Conservation (phyloP, 1,140 invertebrate species). For the Xylocopa sonorina region DNA sequence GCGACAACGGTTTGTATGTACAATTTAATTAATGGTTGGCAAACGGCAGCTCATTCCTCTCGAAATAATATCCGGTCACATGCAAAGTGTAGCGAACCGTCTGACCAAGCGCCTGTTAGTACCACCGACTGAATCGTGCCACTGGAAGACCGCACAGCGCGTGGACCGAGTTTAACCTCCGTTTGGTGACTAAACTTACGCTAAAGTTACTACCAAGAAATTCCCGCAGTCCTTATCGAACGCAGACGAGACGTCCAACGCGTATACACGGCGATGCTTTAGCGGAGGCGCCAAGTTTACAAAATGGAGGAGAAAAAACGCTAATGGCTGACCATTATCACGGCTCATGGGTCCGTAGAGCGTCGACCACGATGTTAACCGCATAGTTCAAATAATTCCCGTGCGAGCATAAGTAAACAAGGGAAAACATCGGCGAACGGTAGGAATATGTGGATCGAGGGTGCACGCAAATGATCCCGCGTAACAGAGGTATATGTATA, state of each 20-base stretch:
- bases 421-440: neutral
- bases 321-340: neutral
- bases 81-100: neutral
- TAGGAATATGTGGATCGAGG: neutral
- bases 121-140: neutral
- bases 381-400: neutral
- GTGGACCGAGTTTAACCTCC: neutral
- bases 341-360: neutral
- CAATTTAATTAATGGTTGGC: constrained; percentile 23
- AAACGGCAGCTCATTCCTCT: neutral
- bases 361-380: neutral
- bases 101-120: neutral
- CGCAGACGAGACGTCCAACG: neutral
- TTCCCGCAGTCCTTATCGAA: neutral
- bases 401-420: neutral
- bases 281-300: too few species aligned
- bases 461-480: neutral
- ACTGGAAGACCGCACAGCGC: neutral
- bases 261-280: neutral
- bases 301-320: neutral
- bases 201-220: neutral
- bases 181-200: neutral
- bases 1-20: neutral
- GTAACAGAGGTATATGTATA: constrained; percentile 29
- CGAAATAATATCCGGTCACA: neutral